phyloP scores from a whole-genome alignment of 1,140 invertebrate species.

The Frieseomelitta varia region DNA sequence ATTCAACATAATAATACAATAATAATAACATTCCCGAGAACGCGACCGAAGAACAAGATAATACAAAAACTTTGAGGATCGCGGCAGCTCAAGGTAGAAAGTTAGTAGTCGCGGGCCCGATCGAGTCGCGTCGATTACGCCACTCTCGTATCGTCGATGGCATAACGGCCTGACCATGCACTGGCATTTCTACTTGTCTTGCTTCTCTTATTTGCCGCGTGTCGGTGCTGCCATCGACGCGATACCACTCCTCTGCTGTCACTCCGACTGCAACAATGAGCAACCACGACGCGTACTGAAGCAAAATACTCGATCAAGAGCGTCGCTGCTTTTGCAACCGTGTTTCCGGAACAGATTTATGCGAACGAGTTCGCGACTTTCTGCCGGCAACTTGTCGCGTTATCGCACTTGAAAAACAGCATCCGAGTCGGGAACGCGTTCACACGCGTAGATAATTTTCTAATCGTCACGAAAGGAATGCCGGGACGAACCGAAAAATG shows the following conservation, averaged over 20 bases:
- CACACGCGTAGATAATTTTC: not conserved
- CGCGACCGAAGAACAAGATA: too few species aligned
- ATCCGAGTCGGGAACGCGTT: not conserved
- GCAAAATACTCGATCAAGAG: not conserved
- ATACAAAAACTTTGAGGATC: too few species aligned
- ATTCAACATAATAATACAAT: too few species aligned
- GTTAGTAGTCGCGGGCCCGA: not conserved
- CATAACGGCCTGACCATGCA: conserved; percentile 26
- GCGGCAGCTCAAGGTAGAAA: conserved; percentile 21
- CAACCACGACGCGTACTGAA: not conserved
- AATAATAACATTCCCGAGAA: too few species aligned
- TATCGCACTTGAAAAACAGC: not conserved
- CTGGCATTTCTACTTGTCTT: conserved; percentile 40
- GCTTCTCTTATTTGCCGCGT: conserved; percentile 31
- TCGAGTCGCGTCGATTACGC: conserved; percentile 2
- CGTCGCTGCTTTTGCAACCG: not conserved
- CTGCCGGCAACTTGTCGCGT: not conserved
- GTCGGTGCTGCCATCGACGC: not conserved
- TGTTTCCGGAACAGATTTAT: not conserved
- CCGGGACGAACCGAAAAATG: not conserved
- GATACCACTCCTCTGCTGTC: too few species aligned
- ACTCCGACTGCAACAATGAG: not conserved
- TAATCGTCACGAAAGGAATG: not conserved
- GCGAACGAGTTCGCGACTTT: not conserved
- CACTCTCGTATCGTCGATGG: conserved; percentile 32